phyloP scores from a whole-genome alignment of 2,797 vertebrate species.

The Takifugu rubripes region DNA sequence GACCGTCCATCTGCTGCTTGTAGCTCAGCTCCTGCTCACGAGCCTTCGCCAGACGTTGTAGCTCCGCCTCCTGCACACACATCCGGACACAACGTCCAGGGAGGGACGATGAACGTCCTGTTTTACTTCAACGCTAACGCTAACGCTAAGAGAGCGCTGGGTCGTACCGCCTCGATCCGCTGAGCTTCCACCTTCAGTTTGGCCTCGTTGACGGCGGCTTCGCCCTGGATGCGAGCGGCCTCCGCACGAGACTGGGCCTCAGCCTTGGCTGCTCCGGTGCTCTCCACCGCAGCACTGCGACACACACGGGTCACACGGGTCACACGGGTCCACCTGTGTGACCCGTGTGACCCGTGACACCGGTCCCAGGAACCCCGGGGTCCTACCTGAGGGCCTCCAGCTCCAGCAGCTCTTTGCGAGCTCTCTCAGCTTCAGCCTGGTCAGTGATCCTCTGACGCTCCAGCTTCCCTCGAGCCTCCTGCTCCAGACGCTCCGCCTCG shows the following conservation, averaged over 20 bases:
- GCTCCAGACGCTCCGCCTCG: slow-evolving; percentile 88
- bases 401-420: slow-evolving; percentile 85
- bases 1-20: slow-evolving; percentile 69
- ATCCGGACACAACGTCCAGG: too few species aligned
- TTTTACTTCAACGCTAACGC: too few species aligned
- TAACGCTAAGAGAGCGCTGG: too few species aligned
- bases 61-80: slow-evolving; percentile 79
- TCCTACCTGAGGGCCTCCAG: slow-evolving; percentile 86
- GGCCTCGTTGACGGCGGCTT: slow-evolving; percentile 85
- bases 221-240: slow-evolving; percentile 84
- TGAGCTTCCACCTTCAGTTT: slow-evolving; percentile 84
- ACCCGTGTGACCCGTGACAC: too few species aligned
- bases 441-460: slow-evolving; percentile 88
- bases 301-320: not conserved
- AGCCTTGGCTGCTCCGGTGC: slow-evolving; percentile 85
- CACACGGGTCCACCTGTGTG: too few species aligned
- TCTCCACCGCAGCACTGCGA: slow-evolving; percentile 84
- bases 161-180: slow-evolving; percentile 82
- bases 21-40: slow-evolving; percentile 82
- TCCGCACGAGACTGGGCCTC: slow-evolving; percentile 86
- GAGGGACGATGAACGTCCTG: too few species aligned
- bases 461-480: slow-evolving; percentile 85
- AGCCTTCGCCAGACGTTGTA: slow-evolving; percentile 75
- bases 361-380: too few species aligned
- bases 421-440: slow-evolving; percentile 83